Evolutionary conservation across 2,113 vertebrate species (phyloP).

Genomic region (Urocynchramus pylzowi): DNA sequence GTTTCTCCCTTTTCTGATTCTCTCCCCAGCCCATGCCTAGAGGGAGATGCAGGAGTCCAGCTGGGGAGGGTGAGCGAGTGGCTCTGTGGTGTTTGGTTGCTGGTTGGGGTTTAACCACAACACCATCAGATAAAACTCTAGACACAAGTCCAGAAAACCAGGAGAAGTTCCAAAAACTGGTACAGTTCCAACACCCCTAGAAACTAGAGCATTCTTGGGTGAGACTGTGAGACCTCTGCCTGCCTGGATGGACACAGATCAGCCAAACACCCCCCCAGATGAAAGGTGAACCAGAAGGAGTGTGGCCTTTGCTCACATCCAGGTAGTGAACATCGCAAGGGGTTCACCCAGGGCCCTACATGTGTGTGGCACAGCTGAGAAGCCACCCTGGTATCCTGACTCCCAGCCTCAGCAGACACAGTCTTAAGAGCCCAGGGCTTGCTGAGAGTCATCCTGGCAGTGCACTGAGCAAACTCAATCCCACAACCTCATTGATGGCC

Average conservation of each 20-base stretch:
- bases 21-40: too few relatives aligned
- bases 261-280: neutral
- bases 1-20: neutral
- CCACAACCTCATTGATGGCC: rapidly evolving
- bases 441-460: neutral
- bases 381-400: neutral
- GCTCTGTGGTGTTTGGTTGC: neutral
- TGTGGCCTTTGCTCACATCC: rapidly evolving
- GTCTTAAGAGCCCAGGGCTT: neutral
- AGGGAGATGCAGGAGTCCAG: too few relatives aligned
- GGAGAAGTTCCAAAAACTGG: neutral
- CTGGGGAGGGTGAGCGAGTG: rapidly evolving
- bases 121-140: neutral
- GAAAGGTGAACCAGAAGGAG: neutral
- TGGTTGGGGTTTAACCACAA: neutral
- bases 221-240: neutral
- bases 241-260: neutral
- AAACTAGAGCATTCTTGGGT: neutral
- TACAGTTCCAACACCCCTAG: neutral
- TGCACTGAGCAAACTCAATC: rapidly evolving
- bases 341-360: neutral
- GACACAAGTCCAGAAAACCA: neutral
- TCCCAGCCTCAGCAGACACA: neutral
- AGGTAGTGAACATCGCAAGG: neutral
- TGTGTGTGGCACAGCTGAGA: neutral